Evolutionary conservation across 2,888 invertebrate genomes (phyloP).

Genomic region (Arctia plantaginis): DNA sequence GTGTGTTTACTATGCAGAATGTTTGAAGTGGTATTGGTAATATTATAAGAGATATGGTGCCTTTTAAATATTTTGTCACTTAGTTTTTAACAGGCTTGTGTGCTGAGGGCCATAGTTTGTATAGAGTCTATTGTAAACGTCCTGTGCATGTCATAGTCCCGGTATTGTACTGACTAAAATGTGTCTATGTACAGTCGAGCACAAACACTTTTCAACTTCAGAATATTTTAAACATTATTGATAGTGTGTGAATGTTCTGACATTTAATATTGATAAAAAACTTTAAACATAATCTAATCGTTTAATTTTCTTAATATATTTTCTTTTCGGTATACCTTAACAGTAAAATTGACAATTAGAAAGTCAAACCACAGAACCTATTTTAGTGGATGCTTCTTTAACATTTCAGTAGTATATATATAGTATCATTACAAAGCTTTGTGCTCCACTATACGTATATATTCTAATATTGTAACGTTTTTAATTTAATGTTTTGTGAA

Average conservation of each 20-base stretch:
- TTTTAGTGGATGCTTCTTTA: too few relatives aligned
- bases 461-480: conserved; percentile 58
- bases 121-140: conserved; percentile 70
- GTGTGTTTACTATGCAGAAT: not conserved
- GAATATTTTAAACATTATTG: not conserved
- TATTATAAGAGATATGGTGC: not conserved
- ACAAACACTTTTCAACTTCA: conserved; percentile 36
- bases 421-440: conserved; percentile 41
- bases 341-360: not conserved
- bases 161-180: conserved; percentile 66
- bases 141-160: conserved; percentile 76
- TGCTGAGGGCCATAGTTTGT: conserved; percentile 61
- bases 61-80: not conserved
- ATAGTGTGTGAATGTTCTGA: not conserved
- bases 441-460: conserved; percentile 61
- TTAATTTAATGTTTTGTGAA: conserved; percentile 67
- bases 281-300: not conserved
- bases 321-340: not conserved
- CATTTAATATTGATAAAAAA: not conserved
- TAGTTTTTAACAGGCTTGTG: conserved; percentile 43
- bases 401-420: not conserved
- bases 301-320: not conserved
- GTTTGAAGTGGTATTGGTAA: not conserved
- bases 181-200: conserved; percentile 63
- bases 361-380: not conserved